A percentile compares a stretch with the other conserved stretches of the same genome.
Conservation (phyloP, 2,888 invertebrate species). For the Lottia scabra region DNA sequence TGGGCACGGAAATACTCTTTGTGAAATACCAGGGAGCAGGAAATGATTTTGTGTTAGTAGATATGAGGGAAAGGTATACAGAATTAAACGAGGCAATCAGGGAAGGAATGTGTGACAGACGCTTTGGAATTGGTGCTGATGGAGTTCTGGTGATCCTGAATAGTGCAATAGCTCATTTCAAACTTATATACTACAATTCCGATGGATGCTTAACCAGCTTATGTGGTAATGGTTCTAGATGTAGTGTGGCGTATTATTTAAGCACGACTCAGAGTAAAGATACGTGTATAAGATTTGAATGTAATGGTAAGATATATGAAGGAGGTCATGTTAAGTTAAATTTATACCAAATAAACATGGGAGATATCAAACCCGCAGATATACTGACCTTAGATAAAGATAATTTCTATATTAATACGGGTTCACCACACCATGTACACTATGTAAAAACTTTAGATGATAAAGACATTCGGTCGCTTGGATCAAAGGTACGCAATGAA, state of each 20-base stretch:
- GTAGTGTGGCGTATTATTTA: slow-evolving; percentile 33
- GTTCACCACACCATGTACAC: slow-evolving; percentile 42
- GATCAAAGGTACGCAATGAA: slow-evolving; percentile 25
- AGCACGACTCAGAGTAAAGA: not conserved
- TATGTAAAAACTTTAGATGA: slow-evolving; percentile 29
- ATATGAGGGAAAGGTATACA: slow-evolving; percentile 18
- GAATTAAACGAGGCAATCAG: slow-evolving; percentile 8
- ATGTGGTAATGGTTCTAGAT: slow-evolving; percentile 48
- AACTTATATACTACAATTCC: slow-evolving; percentile 35
- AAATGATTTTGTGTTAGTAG: slow-evolving; percentile 42
- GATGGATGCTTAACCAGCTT: slow-evolving; percentile 35
- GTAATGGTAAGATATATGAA: slow-evolving; percentile 27
- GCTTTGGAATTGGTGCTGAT: slow-evolving; percentile 44
- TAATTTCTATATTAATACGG: slow-evolving; percentile 39
- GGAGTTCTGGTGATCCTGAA: slow-evolving; percentile 33
- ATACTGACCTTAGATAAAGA: slow-evolving; percentile 15
- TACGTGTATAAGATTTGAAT: slow-evolving; percentile 21
- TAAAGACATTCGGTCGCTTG: slow-evolving; percentile 27
- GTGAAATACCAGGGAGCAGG: slow-evolving; percentile 46
- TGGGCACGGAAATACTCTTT: slow-evolving; percentile 24
- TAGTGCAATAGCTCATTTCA: slow-evolving; percentile 22
- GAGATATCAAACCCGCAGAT: slow-evolving; percentile 8
- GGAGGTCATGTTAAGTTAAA: slow-evolving; percentile 12
- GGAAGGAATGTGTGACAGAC: slow-evolving; percentile 34
- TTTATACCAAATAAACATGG: slow-evolving; percentile 17